phyloP scores from a whole-genome alignment of 1,140 invertebrate species.

The Ectropis grisescens region DNA sequence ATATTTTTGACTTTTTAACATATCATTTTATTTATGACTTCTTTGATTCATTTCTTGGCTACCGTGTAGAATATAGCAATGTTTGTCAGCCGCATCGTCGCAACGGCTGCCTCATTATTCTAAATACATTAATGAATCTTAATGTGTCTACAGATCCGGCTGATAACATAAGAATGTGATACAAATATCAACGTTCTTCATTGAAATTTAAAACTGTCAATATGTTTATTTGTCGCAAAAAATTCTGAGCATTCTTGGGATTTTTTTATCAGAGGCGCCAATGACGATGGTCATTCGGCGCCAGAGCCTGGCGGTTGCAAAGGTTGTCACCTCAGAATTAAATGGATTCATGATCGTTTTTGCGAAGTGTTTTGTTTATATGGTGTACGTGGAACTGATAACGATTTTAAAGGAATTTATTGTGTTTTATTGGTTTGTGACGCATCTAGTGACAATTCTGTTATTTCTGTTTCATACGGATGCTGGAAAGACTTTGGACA shows the following conservation, averaged over 20 bases:
- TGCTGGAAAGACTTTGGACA: too few species aligned
- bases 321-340: too few species aligned
- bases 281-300: constrained; percentile 2
- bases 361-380: too few species aligned
- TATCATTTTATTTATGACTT: too few species aligned
- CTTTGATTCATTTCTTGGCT: too few species aligned
- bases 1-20: too few species aligned
- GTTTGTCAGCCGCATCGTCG: neutral
- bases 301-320: neutral
- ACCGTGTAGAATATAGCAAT: neutral
- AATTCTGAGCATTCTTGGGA: constrained; percentile 8
- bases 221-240: constrained; percentile 12
- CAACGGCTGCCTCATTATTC: neutral
- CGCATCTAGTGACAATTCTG: too few species aligned
- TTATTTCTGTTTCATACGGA: too few species aligned
- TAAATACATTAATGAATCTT: constrained; percentile 5
- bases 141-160: constrained; percentile 9
- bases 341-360: too few species aligned
- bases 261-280: constrained; percentile 3
- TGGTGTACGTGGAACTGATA: too few species aligned
- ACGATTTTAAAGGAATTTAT: too few species aligned
- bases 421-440: too few species aligned
- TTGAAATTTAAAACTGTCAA: constrained; percentile 1
- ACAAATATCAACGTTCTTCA: constrained; percentile 9
- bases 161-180: neutral